Percentiles rank a stretch among this genome's conserved stretches.
Evolutionary conservation across 2,113 vertebrate species (phyloP).

Genomic region (Rhinopomastus cyanomelas): DNA sequence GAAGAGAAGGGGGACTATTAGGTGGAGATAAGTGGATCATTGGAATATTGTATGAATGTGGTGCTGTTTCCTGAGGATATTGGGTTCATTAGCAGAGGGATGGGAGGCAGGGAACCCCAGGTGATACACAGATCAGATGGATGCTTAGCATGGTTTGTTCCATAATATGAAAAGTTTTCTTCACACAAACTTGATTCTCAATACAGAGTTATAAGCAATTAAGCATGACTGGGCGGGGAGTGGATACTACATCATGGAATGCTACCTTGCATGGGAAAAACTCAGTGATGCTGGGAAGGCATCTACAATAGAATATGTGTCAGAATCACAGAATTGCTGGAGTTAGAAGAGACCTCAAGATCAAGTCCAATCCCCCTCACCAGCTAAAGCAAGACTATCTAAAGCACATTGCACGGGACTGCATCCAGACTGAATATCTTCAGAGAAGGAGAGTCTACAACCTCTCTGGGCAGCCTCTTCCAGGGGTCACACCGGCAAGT

Average conservation of each 20-base stretch:
- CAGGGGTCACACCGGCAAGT: too few species aligned
- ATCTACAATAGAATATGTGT: background rate
- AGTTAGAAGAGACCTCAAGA: too few species aligned
- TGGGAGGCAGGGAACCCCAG: background rate
- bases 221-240: background rate
- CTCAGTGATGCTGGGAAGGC: too few species aligned
- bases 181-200: background rate
- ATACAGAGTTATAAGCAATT: background rate
- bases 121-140: background rate
- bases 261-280: background rate
- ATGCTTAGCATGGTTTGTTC: background rate
- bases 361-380: too few species aligned
- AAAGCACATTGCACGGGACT: too few species aligned
- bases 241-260: background rate
- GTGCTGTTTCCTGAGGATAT: background rate
- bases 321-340: too few species aligned
- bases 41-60: conserved; percentile 10
- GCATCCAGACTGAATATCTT: too few species aligned
- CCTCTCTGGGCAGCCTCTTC: too few species aligned
- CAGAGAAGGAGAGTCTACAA: too few species aligned
- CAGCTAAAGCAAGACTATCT: too few species aligned
- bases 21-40: conserved; percentile 11
- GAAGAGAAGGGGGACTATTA: conserved; percentile 2
- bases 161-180: background rate
- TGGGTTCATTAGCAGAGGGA: background rate